A percentile compares a stretch with the other conserved stretches of the same genome.
Evolutionary conservation across 2,113 vertebrate species (phyloP).

Genomic region (Phainopepla nitens): DNA sequence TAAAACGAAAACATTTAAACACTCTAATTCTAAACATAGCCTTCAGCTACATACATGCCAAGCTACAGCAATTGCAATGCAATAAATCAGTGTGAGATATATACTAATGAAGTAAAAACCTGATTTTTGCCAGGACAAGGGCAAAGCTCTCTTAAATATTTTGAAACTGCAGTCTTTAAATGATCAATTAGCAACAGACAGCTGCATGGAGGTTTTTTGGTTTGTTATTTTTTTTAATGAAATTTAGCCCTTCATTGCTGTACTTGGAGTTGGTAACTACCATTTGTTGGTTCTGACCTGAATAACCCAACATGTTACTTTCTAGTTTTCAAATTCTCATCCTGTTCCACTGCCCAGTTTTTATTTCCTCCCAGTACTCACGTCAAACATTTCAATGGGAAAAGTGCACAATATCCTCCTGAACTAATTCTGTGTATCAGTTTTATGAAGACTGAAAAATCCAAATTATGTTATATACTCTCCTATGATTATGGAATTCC

Average conservation of each 20-base stretch:
- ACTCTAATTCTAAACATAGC: constrained; percentile 29
- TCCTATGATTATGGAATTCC: neutral
- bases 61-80: constrained; percentile 25
- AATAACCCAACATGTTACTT: neutral
- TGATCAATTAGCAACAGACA: constrained; percentile 70
- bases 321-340: constrained; percentile 20
- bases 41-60: constrained; percentile 27
- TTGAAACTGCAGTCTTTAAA: constrained; percentile 59
- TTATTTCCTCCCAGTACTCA: neutral
- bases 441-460: neutral
- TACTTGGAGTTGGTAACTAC: constrained; percentile 4
- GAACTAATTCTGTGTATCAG: neutral
- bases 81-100: constrained; percentile 43
- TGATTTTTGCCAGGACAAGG: constrained; percentile 49
- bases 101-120: constrained; percentile 43
- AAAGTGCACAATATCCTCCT: neutral
- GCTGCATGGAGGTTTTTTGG: neutral
- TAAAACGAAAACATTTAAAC: constrained; percentile 40
- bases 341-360: neutral
- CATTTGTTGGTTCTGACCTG: neutral
- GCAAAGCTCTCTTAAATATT: constrained; percentile 64
- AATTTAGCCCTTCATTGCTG: constrained; percentile 37
- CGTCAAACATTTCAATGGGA: neutral
- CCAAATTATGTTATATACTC: neutral
- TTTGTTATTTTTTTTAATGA: constrained; percentile 29